Conservation (phyloP, 2,113 vertebrate species). For the Rana temporaria region DNA sequence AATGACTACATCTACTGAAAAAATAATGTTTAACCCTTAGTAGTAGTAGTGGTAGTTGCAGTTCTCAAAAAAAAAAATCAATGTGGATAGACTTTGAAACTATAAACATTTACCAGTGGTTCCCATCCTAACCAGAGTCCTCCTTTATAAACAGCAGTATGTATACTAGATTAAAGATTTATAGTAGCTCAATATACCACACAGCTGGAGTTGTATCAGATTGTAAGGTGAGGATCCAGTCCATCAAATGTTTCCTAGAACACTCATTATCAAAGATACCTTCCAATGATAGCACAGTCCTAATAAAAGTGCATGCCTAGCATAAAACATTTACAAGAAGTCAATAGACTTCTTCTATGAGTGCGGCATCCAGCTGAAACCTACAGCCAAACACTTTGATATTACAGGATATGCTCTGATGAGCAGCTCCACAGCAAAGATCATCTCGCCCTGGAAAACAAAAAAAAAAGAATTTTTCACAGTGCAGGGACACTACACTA, state of each 20-base stretch:
- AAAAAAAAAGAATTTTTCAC: not conserved
- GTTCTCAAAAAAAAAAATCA: too few species aligned
- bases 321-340: slow-evolving; percentile 41
- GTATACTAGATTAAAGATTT: slow-evolving; percentile 15
- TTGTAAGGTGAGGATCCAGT: slow-evolving; percentile 5
- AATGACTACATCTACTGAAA: too few species aligned
- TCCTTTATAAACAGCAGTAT: too few species aligned
- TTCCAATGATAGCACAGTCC: slow-evolving; percentile 6
- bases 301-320: slow-evolving; percentile 19
- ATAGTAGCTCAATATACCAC: not conserved
- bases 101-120: too few species aligned
- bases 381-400: slow-evolving; percentile 36
- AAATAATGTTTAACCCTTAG: too few species aligned
- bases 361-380: slow-evolving; percentile 1
- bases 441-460: slow-evolving; percentile 18
- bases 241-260: slow-evolving; percentile 30
- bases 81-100: too few species aligned
- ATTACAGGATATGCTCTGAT: slow-evolving; percentile 45
- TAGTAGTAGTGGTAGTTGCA: too few species aligned
- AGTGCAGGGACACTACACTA: slow-evolving; percentile 19
- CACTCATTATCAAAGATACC: slow-evolving; percentile 18
- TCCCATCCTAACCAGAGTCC: too few species aligned
- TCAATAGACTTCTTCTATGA: slow-evolving; percentile 44
- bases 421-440: slow-evolving; percentile 20
- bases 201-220: not conserved